phyloP scores from a whole-genome alignment of 2,888 invertebrate species.

The Pyrrhia umbra region DNA sequence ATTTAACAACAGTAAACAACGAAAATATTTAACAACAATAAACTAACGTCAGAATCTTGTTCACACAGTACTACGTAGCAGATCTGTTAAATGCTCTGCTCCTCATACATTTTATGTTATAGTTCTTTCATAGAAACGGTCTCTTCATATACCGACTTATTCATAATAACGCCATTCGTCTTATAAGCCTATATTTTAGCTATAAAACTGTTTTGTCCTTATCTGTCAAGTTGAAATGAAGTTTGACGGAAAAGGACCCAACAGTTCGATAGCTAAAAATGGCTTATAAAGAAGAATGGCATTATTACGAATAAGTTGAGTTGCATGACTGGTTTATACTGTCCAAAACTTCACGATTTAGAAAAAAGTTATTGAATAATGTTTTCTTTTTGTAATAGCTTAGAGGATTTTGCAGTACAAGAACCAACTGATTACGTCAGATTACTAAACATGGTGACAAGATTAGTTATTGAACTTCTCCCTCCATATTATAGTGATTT shows the following conservation, averaged over 20 bases:
- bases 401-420: constrained; percentile 6
- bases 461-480: constrained; percentile 21
- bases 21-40: constrained; percentile 45
- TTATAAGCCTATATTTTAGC: too few relatives aligned
- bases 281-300: too few relatives aligned
- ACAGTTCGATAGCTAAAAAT: too few relatives aligned
- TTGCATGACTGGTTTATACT: too few relatives aligned
- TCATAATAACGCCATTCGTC: too few relatives aligned
- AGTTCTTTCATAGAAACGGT: too few relatives aligned
- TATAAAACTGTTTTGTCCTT: too few relatives aligned
- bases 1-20: constrained; percentile 48
- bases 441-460: constrained; percentile 16
- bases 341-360: neutral
- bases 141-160: too few relatives aligned
- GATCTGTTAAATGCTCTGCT: neutral
- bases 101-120: too few relatives aligned
- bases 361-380: neutral
- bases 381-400: neutral
- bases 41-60: constrained; percentile 13
- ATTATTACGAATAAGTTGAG: too few relatives aligned
- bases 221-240: too few relatives aligned
- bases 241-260: too few relatives aligned
- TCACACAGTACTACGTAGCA: neutral
- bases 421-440: constrained; percentile 39
- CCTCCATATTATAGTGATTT: constrained; percentile 26